These are phyloP conservation scores for Drosophila nebulosa DNA, from an alignment of 1,140 invertebrate genomes.

Conservation along the genomic window DNA sequence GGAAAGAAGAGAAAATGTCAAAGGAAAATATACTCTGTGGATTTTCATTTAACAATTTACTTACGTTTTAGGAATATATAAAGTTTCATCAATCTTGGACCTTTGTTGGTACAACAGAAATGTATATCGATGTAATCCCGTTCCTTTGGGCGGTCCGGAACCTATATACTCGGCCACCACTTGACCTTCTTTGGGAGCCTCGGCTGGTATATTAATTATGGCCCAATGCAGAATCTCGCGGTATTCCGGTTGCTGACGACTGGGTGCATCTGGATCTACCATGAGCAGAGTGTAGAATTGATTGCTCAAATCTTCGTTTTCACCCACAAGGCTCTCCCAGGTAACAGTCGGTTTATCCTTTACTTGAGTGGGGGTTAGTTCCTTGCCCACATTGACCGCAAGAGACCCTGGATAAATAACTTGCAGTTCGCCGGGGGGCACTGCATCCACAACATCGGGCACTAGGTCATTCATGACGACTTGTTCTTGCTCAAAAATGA, in stretches of 20 bases:
- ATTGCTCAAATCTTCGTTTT: slow-evolving; percentile 48
- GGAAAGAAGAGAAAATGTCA: too few relatives aligned
- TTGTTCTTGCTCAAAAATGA: slow-evolving; percentile 13
- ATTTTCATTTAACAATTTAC: not conserved
- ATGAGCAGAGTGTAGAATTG: slow-evolving; percentile 90
- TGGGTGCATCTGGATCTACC: slow-evolving; percentile 96
- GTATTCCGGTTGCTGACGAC: slow-evolving; percentile 87
- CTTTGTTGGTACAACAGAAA: slow-evolving; percentile 92
- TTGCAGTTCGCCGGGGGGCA: slow-evolving; percentile 80
- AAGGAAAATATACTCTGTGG: not conserved
- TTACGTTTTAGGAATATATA: slow-evolving; percentile 51
- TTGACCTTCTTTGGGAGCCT: slow-evolving; percentile 87
- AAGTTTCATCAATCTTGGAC: slow-evolving; percentile 32
- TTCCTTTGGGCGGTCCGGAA: slow-evolving; percentile 90
- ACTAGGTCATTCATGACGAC: slow-evolving; percentile 52
- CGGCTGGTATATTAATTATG: slow-evolving; percentile 93
- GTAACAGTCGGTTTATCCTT: slow-evolving; percentile 85
- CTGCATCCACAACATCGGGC: slow-evolving; percentile 86
- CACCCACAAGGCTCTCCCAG: slow-evolving; percentile 83
- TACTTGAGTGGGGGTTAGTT: slow-evolving; percentile 88
- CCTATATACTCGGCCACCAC: slow-evolving; percentile 90
- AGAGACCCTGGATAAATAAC: slow-evolving; percentile 84
- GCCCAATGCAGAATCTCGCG: slow-evolving; percentile 96
- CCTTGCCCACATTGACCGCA: slow-evolving; percentile 86
- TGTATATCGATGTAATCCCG: slow-evolving; percentile 94